Evolutionary conservation across 2,797 vertebrate species (phyloP).

Genomic region (Meriones psammophilus): DNA sequence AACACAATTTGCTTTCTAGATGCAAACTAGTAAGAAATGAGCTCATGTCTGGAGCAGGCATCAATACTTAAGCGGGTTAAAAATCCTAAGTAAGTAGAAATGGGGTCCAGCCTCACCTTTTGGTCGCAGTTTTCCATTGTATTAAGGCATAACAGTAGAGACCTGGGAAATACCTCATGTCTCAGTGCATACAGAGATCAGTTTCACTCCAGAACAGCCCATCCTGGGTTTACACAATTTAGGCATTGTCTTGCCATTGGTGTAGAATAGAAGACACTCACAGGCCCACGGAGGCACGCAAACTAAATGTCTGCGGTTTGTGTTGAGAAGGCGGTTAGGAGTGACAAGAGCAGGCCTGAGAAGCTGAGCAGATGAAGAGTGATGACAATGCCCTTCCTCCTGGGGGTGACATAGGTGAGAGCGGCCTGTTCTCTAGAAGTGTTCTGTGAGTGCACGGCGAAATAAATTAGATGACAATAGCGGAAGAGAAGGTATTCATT

Average conservation of each 20-base stretch:
- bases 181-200: neutral
- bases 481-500: slow-evolving; percentile 14
- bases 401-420: neutral
- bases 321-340: slow-evolving; percentile 57
- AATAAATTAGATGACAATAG: neutral
- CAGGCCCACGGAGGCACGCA: neutral
- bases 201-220: neutral
- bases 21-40: slow-evolving; percentile 47
- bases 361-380: slow-evolving; percentile 41
- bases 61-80: slow-evolving; percentile 19
- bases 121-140: slow-evolving; percentile 25
- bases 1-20: slow-evolving; percentile 38
- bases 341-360: neutral
- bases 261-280: neutral
- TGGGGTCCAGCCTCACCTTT: neutral
- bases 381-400: slow-evolving; percentile 44
- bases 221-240: neutral
- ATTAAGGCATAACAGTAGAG: neutral
- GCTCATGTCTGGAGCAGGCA: slow-evolving; percentile 1
- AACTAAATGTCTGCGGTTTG: slow-evolving; percentile 45
- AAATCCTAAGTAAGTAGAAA: slow-evolving; percentile 61
- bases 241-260: neutral
- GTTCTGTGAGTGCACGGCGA: neutral
- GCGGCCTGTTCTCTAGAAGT: slow-evolving; percentile 45
- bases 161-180: neutral